Evolutionary conservation across 2,113 vertebrate species (phyloP), one percentile per base, ranked within the genome.

Genomic region (Pelobates fuscus): DNA sequence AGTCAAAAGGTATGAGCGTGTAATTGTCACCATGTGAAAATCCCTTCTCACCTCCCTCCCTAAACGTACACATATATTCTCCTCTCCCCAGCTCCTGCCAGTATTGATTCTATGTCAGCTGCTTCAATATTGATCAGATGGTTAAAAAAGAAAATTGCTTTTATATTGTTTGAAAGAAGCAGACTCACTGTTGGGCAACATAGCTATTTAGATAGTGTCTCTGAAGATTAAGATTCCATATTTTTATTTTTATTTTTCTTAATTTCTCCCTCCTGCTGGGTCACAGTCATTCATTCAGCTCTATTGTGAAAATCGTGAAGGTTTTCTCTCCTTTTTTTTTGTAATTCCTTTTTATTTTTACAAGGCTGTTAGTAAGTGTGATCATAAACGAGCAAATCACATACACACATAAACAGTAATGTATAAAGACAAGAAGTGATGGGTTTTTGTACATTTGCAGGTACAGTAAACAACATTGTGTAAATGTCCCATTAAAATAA

Each of bases 61-160:
- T 23, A 58, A 29, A 74, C 17, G 41, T 20, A 8, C 60, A 37
- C 70, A 18, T 32, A 21, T 58, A 29, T 62, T 32, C 60, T 17
- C 2, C 30, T n/a, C 49, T 75, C 52, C 60, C 30, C 32, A 58
- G 49, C 71, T 58, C 49, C 71, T 66, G 71, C 71, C 62, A 26
- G 24, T 55, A 75, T 75, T 15, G 71, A 75, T 75, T 75, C 52
- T 21, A 66, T 46, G 71, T 75, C 71, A 75, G 54, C 71, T 75
- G 71, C 62, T 54, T 66, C 20, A 57, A 67, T 75, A 75, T 75
- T 75, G 71, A 75, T 75, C 63, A 75, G 52, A 75, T 75, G 71
- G 71, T 75, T 75, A 75, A 75, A 75, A 75, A 75, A 75, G 71
- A 75, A 75, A 67, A 75, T 75, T 75, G 71, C 71, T 75, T 75